Base-by-base conservation (phyloP, 2,888 invertebrate genomes). In the Protodeltote pygarga region DNA sequence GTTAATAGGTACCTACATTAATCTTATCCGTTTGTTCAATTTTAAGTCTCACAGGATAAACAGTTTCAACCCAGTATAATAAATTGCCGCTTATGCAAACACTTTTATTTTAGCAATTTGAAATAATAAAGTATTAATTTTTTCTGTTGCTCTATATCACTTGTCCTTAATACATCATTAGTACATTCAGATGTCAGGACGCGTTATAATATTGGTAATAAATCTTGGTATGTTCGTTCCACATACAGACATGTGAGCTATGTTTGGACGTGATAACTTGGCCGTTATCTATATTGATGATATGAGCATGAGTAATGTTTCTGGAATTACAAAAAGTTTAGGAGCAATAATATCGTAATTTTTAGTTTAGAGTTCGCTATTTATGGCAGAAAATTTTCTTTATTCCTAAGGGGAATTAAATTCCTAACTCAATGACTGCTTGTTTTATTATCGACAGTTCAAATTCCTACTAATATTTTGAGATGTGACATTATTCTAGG, bases 181-280 rank as follows among this genome's bases (percentile, higher is more conserved):
- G 45, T 24, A 15, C 60, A 41, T 58, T 58, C 37, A 59, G 23
- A 45, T 31, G 62, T 40, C 66, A 65, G 32, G 17, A 11, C 3
- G 23, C 15, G 53, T 31, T 37, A 21, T 41, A 60, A 37, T 51
- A 51, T 44, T 39, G n/a, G 28, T 24, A 35, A 44, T 65, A 40
- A 59, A 59, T 65, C 39, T 40, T 44, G 15, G 1, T 1, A 16
- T n/a, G 61, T 41, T 64, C 31, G 59, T 40, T 58, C 37, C 50
- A 35, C 35, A 35, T 21, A 8, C 15, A 16, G 16, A 20, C 24
- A 37, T 33, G 15, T 38, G 55, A 31, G 44, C 29, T 60, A 14
- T 29, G 16, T 13, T 16, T 25, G 38, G 15, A n/a, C 13, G 11
- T n/a, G n/a, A n/a, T n/a, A n/a, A n/a, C 16, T 16, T 25, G 38